Conservation (phyloP, 1,140 invertebrate species). For the Drosophila triauraria region DNA sequence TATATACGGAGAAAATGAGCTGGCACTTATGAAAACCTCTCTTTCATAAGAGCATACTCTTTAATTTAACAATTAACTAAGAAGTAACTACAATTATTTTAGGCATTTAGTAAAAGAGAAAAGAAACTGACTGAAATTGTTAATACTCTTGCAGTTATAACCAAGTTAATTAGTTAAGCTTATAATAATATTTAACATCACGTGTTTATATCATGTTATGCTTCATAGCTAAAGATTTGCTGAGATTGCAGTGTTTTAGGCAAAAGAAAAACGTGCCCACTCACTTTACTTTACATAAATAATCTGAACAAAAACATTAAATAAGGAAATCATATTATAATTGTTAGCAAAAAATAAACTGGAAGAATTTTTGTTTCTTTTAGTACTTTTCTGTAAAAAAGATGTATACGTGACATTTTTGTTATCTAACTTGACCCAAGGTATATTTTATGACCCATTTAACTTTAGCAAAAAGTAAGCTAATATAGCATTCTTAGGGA, state of each 20-base stretch:
- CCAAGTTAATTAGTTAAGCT: neutral
- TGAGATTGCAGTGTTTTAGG: neutral
- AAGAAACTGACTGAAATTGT: neutral
- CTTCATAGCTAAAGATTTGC: neutral
- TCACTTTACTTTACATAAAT: neutral
- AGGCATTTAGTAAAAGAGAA: neutral
- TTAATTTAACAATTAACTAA: neutral
- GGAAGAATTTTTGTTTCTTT: neutral
- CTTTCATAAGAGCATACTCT: neutral
- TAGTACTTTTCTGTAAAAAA: neutral
- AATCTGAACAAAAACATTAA: neutral
- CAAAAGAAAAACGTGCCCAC: constrained; percentile 1
- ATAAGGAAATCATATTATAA: too few relatives aligned
- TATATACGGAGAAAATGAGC: neutral
- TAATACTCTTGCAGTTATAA: neutral
- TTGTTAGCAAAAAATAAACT: neutral
- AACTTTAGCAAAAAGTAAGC: neutral
- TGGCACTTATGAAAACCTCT: neutral
- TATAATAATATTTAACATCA: too few relatives aligned
- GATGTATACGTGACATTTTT: neutral
- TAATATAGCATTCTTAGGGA: neutral
- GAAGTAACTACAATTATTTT: neutral
- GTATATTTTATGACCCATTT: neutral
- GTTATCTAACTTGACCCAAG: neutral
- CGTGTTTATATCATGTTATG: neutral